Percentiles rank a stretch among this genome's conserved stretches.
phyloP scores from a whole-genome alignment of 53 echinoderm and acorn worm genomes.

The Stichopus horrens region DNA sequence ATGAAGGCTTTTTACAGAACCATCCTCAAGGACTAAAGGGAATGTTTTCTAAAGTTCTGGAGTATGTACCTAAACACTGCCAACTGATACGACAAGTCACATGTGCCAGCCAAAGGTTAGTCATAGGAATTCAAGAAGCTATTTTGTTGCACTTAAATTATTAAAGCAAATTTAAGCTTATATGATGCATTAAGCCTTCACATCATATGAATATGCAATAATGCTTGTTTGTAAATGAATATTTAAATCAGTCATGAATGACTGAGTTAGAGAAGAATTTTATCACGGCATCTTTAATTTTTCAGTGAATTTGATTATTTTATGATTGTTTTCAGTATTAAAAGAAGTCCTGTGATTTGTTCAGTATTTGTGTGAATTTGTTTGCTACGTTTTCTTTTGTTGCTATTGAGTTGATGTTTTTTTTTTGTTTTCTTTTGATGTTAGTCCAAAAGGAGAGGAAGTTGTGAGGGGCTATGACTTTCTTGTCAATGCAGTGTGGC shows the following conservation, averaged over 20 bases:
- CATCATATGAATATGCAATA: background rate
- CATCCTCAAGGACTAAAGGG: constrained; percentile 96
- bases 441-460: constrained; percentile 74
- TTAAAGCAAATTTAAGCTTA: background rate
- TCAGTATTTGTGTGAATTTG: too few species aligned
- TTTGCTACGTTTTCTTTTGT: background rate
- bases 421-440: background rate
- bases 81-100: constrained; percentile 82
- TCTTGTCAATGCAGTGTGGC: constrained; percentile 94
- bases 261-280: too few species aligned
- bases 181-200: background rate
- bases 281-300: too few species aligned
- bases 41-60: constrained; percentile 80
- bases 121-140: background rate
- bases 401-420: background rate
- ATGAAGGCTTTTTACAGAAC: constrained; percentile 76
- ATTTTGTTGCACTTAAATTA: background rate
- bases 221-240: too few species aligned
- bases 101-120: constrained; percentile 82
- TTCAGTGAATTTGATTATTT: too few species aligned
- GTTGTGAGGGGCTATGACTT: constrained; percentile 97
- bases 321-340: too few species aligned
- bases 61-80: constrained; percentile 94
- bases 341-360: too few species aligned
- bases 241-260: too few species aligned